phyloP scores from a whole-genome alignment of 2,888 invertebrate genomes.

The Lucinisca nassula region DNA sequence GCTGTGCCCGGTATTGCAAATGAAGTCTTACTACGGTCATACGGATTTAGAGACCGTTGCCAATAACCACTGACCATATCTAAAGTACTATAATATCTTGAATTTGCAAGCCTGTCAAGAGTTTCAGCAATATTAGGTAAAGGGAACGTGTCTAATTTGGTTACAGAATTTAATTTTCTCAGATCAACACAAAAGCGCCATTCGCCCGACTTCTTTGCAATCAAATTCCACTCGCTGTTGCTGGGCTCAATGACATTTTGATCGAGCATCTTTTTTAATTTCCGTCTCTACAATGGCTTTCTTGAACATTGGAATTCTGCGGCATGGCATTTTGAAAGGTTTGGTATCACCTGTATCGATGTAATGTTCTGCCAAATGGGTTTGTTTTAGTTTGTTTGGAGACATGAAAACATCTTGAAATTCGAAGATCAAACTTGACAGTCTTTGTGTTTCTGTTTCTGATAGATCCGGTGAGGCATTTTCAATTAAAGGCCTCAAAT shows the following conservation, averaged over 20 bases:
- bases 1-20: conserved; percentile 9
- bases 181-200: conserved; percentile 5
- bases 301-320: not conserved
- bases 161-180: not conserved
- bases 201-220: not conserved
- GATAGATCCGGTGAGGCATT: not conserved
- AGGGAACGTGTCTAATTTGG: not conserved
- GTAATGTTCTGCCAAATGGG: not conserved
- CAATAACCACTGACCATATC: conserved; percentile 11
- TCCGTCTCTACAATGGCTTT: not conserved
- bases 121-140: not conserved
- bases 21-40: not conserved
- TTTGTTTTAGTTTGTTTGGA: not conserved
- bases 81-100: not conserved
- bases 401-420: too few species aligned
- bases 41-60: not conserved
- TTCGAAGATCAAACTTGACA: not conserved
- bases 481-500: not conserved
- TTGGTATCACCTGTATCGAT: not conserved
- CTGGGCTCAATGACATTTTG: not conserved
- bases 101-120: not conserved
- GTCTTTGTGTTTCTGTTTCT: not conserved
- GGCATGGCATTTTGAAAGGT: not conserved
- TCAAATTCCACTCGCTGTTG: not conserved
- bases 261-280: not conserved